These are phyloP conservation scores for Prosopocoilus inquinatus DNA, from an alignment of 2,888 invertebrate genomes.

Conservation along the genomic window DNA sequence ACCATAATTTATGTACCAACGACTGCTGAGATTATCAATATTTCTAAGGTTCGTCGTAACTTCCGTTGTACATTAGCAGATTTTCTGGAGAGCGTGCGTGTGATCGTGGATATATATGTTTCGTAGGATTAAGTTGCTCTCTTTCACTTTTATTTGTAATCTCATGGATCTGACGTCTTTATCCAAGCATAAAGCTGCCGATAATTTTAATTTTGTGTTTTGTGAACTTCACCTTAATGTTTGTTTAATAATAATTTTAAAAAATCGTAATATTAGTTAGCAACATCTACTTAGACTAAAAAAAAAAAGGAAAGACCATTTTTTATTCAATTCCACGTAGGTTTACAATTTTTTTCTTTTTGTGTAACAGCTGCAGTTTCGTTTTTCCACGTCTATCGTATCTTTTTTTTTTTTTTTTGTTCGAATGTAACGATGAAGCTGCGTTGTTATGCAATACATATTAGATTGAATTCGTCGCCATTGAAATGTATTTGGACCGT, in stretches of 20 bases:
- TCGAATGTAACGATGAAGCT: background rate
- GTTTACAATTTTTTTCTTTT: background rate
- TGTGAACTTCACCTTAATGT: too few species aligned
- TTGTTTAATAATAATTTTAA: background rate
- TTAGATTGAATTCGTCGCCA: background rate
- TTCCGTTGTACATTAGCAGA: conserved; percentile 5
- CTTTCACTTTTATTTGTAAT: background rate
- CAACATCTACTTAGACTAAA: background rate
- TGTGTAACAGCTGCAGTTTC: background rate
- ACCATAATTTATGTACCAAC: conserved; percentile 30
- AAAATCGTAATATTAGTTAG: conserved; percentile 3
- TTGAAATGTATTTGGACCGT: conserved; percentile 3
- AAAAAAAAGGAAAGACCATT: background rate
- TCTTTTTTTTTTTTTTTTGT: conserved; percentile 1
- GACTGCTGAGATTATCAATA: conserved; percentile 22
- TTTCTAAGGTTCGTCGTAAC: conserved; percentile 14
- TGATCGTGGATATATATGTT: conserved; percentile 4
- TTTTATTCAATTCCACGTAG: background rate
- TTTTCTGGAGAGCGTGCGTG: conserved; percentile 2
- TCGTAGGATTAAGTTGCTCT: conserved; percentile 2
- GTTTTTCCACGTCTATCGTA: background rate
- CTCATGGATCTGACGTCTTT: too few species aligned
- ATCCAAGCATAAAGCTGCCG: too few species aligned
- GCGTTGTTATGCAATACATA: conserved; percentile 7
- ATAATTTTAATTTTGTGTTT: too few species aligned